Base-by-base conservation (phyloP, 1,140 invertebrate species). In the Zaprionus capensis region DNA sequence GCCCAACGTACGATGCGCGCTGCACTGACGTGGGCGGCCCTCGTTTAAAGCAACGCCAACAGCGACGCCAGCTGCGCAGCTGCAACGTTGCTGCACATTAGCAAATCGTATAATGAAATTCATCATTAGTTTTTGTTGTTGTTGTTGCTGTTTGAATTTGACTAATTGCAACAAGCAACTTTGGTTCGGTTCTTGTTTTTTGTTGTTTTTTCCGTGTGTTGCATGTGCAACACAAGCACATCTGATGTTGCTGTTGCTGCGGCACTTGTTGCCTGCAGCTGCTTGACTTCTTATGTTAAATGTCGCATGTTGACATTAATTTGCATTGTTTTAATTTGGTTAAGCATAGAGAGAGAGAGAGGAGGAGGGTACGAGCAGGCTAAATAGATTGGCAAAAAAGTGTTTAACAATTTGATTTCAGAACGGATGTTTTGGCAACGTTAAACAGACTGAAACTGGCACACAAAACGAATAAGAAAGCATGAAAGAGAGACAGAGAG, bases 391-490 rank as follows among this genome's bases (percentile, higher is more conserved):
- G 17, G 20, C 44, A 20, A 53, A 55, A 55, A 59, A 44, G 9
- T 59, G 61, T 62, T 71, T 64, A 70, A 51, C 49, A 57, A 62
- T 69, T 71, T 58, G 51, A 26, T 71, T 72, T 80, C 36, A 70
- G 68, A 53, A 62, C 72, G 84, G 84, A 87, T 88, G 83, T 87
- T 87, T 87, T 87, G 76, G 83, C 83, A 80, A 71, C 80, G 67
- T 88, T 86, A 82, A 70, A 41, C n/a, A 34, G 58, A 51, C 41
- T 26, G 34, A 69, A 51, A 61, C 73, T 83, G 67, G 83, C 83
- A 83, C 82, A 87, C 62, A 44, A 26, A 62, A 71, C 56, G 66
- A 58, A 76, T 20, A 46, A 24, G 57, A 20, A 57, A 20, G 17
- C 38, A n/a, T 12, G 20, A 11, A 55, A 26, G 62, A 36, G 38